Percentiles rank a stretch among this genome's conserved stretches.
Conservation (phyloP, 2,113 vertebrate species). For the Turnix velox region DNA sequence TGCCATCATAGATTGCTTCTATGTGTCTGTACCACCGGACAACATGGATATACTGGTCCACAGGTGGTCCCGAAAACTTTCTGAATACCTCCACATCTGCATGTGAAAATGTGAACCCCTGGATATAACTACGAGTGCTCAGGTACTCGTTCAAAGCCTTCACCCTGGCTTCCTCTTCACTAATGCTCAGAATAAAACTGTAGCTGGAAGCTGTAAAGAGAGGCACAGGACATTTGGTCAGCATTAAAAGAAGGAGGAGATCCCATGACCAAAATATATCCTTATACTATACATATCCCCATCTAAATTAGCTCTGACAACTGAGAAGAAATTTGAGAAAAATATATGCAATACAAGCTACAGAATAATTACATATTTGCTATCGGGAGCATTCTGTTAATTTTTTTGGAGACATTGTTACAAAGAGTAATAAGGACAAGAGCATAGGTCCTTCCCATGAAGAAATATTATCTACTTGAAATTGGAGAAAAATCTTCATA, state of each 20-base stretch:
- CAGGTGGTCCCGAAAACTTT: conserved; percentile 82
- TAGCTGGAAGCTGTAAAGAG: conserved; percentile 89
- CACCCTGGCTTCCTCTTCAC: conserved; percentile 80
- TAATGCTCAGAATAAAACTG: conserved; percentile 87
- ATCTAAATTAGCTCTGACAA: neutral
- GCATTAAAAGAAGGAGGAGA: conserved; percentile 28
- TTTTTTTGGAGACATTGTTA: neutral
- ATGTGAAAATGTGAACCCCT: conserved; percentile 86
- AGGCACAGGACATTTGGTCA: conserved; percentile 70
- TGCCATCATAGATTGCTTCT: conserved; percentile 80
- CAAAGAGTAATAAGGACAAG: neutral
- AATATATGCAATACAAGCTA: neutral
- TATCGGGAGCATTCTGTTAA: neutral
- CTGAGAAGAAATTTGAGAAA: neutral
- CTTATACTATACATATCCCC: neutral
- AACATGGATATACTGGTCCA: conserved; percentile 85
- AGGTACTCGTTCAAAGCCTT: conserved; percentile 89
- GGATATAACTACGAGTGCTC: conserved; percentile 92
- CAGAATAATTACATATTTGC: neutral
- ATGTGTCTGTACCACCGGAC: conserved; percentile 96
- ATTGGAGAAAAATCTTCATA: neutral
- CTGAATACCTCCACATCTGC: conserved; percentile 84
- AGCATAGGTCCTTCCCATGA: neutral
- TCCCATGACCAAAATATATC: conserved; percentile 37
- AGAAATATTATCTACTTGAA: neutral